Evolutionary conservation across 1,140 invertebrate species (phyloP).

Genomic region (Araneus ventricosus): DNA sequence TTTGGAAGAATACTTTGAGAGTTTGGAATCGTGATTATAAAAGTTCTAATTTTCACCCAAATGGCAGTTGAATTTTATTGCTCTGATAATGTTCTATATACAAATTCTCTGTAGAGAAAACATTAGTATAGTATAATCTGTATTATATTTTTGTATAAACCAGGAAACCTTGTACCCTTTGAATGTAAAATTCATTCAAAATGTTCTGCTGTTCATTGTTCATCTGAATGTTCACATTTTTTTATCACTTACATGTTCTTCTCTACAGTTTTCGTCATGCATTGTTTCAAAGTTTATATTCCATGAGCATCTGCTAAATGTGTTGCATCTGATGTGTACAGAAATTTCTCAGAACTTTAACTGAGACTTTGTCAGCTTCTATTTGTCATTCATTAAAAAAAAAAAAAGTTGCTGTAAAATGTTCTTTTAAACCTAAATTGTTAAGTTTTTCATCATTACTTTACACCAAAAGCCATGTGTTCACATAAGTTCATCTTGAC

Average conservation of each 20-base stretch:
- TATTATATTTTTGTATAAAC: slow-evolving; percentile 34
- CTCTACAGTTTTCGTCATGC: neutral
- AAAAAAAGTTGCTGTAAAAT: neutral
- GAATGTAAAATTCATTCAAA: slow-evolving; percentile 13
- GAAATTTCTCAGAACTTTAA: neutral
- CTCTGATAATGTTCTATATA: slow-evolving; percentile 40
- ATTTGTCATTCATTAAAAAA: neutral
- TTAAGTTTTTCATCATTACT: slow-evolving; percentile 15
- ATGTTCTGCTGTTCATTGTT: neutral
- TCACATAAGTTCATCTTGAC: neutral
- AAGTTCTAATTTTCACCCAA: neutral
- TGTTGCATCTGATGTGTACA: neutral
- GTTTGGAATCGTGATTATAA: slow-evolving; percentile 78
- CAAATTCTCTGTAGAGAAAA: slow-evolving; percentile 4
- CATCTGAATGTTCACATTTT: neutral
- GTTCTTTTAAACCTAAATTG: neutral
- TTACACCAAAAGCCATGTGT: no score
- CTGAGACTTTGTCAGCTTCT: neutral
- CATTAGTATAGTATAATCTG: slow-evolving; percentile 12
- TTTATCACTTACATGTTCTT: slow-evolving; percentile 7
- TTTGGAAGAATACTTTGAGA: slow-evolving; percentile 78
- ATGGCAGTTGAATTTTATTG: slow-evolving; percentile 11
- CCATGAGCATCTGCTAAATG: neutral
- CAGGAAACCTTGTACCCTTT: neutral
- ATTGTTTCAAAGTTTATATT: neutral